These are phyloP conservation scores for Hephaestus fuliginosus DNA, from an alignment of 2,797 vertebrate species.

Conservation along the genomic window DNA sequence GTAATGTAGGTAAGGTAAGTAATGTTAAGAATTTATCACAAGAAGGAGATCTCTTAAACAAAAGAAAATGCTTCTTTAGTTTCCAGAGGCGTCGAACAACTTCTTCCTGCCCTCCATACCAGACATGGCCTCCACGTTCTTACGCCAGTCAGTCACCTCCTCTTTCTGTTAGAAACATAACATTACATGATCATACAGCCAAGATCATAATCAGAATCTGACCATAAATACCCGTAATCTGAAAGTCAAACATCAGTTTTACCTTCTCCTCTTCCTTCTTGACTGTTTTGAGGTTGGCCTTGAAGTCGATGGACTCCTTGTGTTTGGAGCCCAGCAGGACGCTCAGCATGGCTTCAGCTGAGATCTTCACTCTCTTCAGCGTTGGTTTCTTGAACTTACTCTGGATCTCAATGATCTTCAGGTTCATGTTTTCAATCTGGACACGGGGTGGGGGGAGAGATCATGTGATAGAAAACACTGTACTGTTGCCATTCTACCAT, in stretches of 20 bases:
- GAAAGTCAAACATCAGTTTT: not conserved
- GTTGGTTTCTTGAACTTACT: slow-evolving; percentile 86
- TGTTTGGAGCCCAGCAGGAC: slow-evolving; percentile 83
- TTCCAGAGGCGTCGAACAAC: slow-evolving; percentile 73
- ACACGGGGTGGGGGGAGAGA: too few species aligned
- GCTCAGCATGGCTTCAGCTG: slow-evolving; percentile 86
- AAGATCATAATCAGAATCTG: not conserved
- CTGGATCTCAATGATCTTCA: slow-evolving; percentile 83
- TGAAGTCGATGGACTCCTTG: slow-evolving; percentile 86
- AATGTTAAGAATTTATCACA: not conserved
- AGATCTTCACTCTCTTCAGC: slow-evolving; percentile 84
- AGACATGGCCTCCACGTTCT: slow-evolving; percentile 85
- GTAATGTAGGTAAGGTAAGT: not conserved
- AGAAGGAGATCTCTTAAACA: not conserved
- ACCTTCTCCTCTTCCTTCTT: slow-evolving; percentile 88
- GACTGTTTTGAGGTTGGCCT: slow-evolving; percentile 86
- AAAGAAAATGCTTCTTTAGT: slow-evolving; percentile 34
- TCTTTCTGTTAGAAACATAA: slow-evolving; percentile 72
- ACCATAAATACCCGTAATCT: not conserved
- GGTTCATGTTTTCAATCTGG: slow-evolving; percentile 75
- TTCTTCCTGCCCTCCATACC: slow-evolving; percentile 86
- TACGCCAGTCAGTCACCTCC: slow-evolving; percentile 85
- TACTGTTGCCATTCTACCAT: not conserved
- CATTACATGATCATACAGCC: not conserved
- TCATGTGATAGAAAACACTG: not conserved